A percentile compares a stretch with the other conserved stretches of the same genome.
These are phyloP conservation scores for Apistogramma diplotaenia DNA, from an alignment of 2,113 vertebrate species.

Conservation along the genomic window DNA sequence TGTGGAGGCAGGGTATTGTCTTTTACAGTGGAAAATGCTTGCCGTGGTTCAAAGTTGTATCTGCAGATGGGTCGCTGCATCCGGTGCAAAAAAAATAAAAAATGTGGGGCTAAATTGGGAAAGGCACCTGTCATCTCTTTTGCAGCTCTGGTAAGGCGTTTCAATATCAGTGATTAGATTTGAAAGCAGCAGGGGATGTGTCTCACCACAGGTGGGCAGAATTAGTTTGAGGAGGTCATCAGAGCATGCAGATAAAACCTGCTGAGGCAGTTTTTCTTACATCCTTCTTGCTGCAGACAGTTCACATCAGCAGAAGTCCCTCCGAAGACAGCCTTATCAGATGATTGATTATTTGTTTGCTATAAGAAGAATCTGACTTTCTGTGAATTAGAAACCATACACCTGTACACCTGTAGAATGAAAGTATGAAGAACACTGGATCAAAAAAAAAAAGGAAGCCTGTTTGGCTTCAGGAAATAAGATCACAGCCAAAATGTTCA, in stretches of 20 bases:
- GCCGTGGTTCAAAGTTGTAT: background rate
- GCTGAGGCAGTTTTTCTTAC: constrained; percentile 18
- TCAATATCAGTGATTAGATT: constrained; percentile 59
- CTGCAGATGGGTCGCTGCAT: background rate
- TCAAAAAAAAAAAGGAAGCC: background rate
- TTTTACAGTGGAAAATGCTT: constrained; percentile 1
- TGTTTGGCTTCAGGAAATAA: constrained; percentile 18
- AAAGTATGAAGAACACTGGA: too few relatives aligned
- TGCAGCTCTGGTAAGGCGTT: constrained; percentile 19
- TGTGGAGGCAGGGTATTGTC: constrained; percentile 12
- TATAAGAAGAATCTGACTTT: background rate
- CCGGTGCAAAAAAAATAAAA: background rate
- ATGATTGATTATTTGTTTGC: constrained; percentile 19
- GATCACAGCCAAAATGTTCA: constrained; percentile 13
- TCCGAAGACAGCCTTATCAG: constrained; percentile 1
- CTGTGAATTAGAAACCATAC: background rate
- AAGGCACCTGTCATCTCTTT: constrained; percentile 26
- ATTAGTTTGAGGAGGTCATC: constrained; percentile 48
- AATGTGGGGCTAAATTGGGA: constrained; percentile 3
- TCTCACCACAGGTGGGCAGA: constrained; percentile 2
- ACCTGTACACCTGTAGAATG: background rate
- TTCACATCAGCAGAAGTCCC: constrained; percentile 6
- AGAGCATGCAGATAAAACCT: constrained; percentile 27
- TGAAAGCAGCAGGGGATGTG: constrained; percentile 38
- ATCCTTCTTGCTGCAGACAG: constrained; percentile 33